Percentiles rank a stretch among this genome's conserved stretches.
Evolutionary conservation across 2,797 vertebrate genomes (phyloP).

Genomic region (Podargus strigoides): DNA sequence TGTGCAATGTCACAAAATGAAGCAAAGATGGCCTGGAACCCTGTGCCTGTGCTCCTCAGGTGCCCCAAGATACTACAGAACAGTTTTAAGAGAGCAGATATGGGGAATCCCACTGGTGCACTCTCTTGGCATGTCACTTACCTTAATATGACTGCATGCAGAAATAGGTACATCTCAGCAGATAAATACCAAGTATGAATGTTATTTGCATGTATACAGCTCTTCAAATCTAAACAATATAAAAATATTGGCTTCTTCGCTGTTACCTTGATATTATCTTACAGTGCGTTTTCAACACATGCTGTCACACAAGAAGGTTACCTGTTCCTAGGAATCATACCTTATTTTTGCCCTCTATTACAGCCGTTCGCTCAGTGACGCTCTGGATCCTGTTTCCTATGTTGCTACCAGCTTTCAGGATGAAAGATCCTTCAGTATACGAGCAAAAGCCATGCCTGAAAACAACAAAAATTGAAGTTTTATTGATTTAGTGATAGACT

Average conservation of each 20-base stretch:
- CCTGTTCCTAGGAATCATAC: conserved; percentile 70
- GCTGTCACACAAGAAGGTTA: neutral
- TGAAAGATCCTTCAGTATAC: conserved; percentile 73
- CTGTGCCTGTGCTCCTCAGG: neutral
- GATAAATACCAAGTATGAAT: neutral
- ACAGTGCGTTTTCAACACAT: neutral
- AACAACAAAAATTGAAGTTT: conserved; percentile 26
- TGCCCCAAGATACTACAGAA: neutral
- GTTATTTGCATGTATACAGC: neutral
- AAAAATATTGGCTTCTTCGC: neutral
- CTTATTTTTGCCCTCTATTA: conserved; percentile 91
- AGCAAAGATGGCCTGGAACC: neutral
- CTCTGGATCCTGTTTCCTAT: conserved; percentile 88
- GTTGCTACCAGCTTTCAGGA: conserved; percentile 73
- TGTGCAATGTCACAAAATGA: conserved; percentile 24
- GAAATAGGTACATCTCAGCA: neutral
- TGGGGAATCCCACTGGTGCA: neutral
- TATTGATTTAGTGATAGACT: neutral
- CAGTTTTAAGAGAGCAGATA: neutral
- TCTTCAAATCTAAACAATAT: neutral
- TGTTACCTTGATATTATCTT: neutral
- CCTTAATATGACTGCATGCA: neutral
- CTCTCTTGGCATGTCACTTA: neutral
- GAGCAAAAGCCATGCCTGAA: conserved; percentile 71
- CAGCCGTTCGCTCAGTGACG: conserved; percentile 82